Conservation (phyloP, 2,113 vertebrate species). For the Psettodes erumei region DNA sequence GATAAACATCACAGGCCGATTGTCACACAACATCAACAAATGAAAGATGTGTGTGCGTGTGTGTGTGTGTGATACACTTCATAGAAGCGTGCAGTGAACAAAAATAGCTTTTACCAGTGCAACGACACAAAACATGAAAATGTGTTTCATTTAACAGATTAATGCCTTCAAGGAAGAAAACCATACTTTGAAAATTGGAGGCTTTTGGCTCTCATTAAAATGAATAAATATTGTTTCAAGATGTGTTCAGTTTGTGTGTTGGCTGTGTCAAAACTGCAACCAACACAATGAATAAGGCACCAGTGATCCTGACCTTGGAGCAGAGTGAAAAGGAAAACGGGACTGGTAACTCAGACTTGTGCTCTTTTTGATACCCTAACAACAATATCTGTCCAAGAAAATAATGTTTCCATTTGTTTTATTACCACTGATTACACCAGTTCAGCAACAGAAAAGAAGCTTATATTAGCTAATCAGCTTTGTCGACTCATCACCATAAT, state of each 20-base stretch:
- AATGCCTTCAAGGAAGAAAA: not conserved
- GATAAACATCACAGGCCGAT: slow-evolving; percentile 68
- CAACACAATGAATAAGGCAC: not conserved
- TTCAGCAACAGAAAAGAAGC: not conserved
- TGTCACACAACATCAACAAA: slow-evolving; percentile 50
- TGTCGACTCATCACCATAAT: slow-evolving; percentile 29
- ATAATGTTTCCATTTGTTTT: not conserved
- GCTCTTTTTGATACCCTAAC: not conserved
- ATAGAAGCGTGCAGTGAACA: slow-evolving; percentile 14
- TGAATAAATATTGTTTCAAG: not conserved
- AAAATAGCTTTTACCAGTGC: not conserved
- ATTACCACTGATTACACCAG: not conserved
- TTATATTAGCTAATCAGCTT: slow-evolving; percentile 23
- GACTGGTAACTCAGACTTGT: not conserved
- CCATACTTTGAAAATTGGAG: not conserved
- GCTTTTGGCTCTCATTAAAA: not conserved
- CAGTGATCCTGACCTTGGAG: not conserved
- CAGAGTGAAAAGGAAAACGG: not conserved
- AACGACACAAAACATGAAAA: slow-evolving; percentile 5
- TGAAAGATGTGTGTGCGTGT: slow-evolving; percentile 15
- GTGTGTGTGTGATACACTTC: slow-evolving; percentile 1
- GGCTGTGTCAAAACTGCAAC: too few relatives aligned
- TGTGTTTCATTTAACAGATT: not conserved
- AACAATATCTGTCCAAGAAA: not conserved
- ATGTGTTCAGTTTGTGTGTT: too few relatives aligned